Base-by-base conservation (phyloP, 2,888 invertebrate genomes). In the Drosophila eohydei region DNA sequence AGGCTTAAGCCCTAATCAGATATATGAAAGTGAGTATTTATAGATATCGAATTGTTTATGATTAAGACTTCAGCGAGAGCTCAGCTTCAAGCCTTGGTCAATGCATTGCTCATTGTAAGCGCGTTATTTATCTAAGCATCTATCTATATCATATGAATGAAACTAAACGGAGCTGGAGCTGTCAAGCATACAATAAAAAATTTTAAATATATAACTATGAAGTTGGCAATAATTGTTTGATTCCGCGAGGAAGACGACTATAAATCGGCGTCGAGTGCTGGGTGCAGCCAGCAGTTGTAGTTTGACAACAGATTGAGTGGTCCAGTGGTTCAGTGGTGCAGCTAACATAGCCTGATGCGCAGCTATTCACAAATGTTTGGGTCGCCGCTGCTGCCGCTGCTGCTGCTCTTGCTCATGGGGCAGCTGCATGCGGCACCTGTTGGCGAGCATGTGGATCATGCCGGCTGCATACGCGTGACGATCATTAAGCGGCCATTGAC, bases 381-480 rank as follows among this genome's bases (percentile, higher is more conserved):
- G 6, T 41, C 75, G 43, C 28, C 70, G 12, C 41, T 80, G 43
- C 38, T 74, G 48, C 55, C 46, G 11, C 4, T 66, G 55, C n/a
- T 26, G 38, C 43, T 46, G 30, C 40, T 57, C 9, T 65, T 9
- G 21, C 50, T 65, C 11, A 1, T 52, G 48, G 46, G 28, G 7
- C 41, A 34, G 43, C 26, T 60, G 63, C 43, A 56, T 8, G 64
- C 55, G 11, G 65, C 71, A 4, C 70, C 88, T 3, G 11, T 80
- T 14, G 85, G 70, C 2, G 82, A 87, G 0, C 86, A 83, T 57
- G 58, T 54, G 32, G 78, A 88, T 44, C 82, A 81, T 32, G 83
- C 81, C 3, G 87, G 84, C 26, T 86, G 86, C 51, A 60, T 86
- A 7, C 71, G 89, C n/a, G 78, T 86, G 3, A 78, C 87, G 38